Evolutionary conservation across 2,797 vertebrate genomes (phyloP).

Genomic region (Artibeus jamaicensis): DNA sequence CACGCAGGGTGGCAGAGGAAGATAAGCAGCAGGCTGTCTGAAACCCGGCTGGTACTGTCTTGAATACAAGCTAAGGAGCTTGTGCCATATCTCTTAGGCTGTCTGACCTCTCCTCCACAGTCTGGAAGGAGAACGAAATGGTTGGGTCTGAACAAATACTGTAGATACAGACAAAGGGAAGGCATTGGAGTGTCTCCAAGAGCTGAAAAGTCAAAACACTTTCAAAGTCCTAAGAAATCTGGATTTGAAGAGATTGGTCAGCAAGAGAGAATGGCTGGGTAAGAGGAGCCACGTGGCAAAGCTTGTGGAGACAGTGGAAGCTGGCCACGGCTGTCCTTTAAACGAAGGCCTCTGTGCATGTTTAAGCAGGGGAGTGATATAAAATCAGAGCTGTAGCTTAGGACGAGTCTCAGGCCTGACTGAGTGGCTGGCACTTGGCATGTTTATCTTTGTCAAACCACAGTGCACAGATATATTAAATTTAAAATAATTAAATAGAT

Average conservation of each 20-base stretch:
- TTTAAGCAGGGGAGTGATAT: not conserved
- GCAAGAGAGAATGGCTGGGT: not conserved
- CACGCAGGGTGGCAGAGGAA: not conserved
- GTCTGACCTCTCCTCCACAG: not conserved
- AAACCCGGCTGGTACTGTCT: not conserved
- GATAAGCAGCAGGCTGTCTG: not conserved
- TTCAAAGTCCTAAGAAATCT: not conserved
- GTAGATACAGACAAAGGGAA: not conserved
- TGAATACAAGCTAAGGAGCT: not conserved
- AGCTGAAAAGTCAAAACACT: not conserved
- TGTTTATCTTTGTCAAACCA: not conserved
- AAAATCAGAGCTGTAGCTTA: not conserved
- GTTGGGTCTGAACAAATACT: not conserved
- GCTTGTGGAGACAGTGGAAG: not conserved
- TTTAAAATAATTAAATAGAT: slow-evolving; percentile 12
- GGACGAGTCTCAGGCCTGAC: not conserved
- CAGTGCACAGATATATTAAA: not conserved
- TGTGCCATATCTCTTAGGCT: not conserved
- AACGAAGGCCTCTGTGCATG: not conserved
- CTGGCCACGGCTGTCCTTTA: not conserved
- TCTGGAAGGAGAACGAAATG: not conserved
- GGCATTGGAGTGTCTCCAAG: not conserved
- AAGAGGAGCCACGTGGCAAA: not conserved
- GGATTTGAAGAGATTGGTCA: not conserved
- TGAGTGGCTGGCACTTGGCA: not conserved